Evolutionary conservation across 2,797 vertebrate genomes (phyloP).

Genomic region (Pseudochaenichthys georgianus): DNA sequence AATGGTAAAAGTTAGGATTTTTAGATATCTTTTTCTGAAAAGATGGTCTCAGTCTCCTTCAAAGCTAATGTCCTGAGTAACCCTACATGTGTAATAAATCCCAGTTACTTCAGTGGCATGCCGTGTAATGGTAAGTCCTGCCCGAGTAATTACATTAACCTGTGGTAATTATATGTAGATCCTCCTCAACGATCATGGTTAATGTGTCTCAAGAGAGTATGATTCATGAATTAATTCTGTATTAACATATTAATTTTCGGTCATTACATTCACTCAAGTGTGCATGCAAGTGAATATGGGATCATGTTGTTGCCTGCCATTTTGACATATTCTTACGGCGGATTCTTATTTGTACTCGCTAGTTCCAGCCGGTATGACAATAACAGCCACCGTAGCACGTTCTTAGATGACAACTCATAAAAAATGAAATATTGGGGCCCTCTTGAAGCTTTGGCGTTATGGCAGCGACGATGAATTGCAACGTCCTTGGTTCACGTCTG

Average conservation of each 20-base stretch:
- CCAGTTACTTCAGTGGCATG: slow-evolving; percentile 25
- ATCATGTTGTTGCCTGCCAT: slow-evolving; percentile 15
- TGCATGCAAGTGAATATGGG: slow-evolving; percentile 1
- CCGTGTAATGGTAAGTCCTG: slow-evolving; percentile 33
- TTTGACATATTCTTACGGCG: slow-evolving; percentile 22
- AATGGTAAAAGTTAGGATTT: background rate
- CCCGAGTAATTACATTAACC: slow-evolving; percentile 66
- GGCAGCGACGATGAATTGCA: background rate
- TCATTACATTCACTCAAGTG: slow-evolving; percentile 22
- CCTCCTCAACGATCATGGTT: slow-evolving; percentile 61
- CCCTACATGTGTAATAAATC: slow-evolving; percentile 56
- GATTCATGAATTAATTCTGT: slow-evolving; percentile 55
- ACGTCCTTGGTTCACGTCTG: background rate
- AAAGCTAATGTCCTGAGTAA: slow-evolving; percentile 43
- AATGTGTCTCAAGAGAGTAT: slow-evolving; percentile 61
- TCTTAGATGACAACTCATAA: background rate
- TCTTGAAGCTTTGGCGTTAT: slow-evolving; percentile 1
- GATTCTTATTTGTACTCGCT: background rate
- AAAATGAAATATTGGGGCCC: background rate
- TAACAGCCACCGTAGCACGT: background rate
- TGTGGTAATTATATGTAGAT: slow-evolving; percentile 65
- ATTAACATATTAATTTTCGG: slow-evolving; percentile 55
- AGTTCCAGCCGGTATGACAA: background rate
- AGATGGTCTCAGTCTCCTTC: slow-evolving; percentile 20
- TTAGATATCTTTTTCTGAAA: background rate